phyloP scores from a whole-genome alignment of 2,888 invertebrate species.

The Apamea epomidion region DNA sequence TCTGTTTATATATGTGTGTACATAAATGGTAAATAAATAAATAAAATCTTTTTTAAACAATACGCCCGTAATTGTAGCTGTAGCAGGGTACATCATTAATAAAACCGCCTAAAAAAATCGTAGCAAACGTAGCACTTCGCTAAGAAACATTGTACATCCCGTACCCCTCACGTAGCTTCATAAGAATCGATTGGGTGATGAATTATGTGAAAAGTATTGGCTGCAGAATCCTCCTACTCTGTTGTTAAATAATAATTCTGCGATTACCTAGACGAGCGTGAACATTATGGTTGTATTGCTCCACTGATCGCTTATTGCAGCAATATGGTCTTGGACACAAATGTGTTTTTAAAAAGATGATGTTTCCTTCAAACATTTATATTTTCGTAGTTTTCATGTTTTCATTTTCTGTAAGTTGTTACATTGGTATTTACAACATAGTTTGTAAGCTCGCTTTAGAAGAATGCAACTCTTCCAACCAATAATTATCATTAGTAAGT shows the following conservation, averaged over 20 bases:
- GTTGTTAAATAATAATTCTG: slow-evolving; percentile 43
- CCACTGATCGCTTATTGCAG: slow-evolving; percentile 14
- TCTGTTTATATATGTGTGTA: too few species aligned
- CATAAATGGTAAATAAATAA: too few species aligned
- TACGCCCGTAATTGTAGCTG: background rate
- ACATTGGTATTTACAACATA: too few species aligned
- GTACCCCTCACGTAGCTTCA: background rate
- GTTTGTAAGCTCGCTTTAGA: background rate
- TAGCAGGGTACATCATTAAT: background rate
- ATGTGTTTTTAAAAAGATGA: slow-evolving; percentile 14
- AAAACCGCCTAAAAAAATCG: background rate
- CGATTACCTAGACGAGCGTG: slow-evolving; percentile 15
- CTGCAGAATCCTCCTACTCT: background rate
- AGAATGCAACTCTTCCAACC: background rate
- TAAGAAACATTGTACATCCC: background rate
- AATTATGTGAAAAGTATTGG: slow-evolving; percentile 19
- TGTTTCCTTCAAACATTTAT: background rate
- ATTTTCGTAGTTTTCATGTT: background rate
- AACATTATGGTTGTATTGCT: slow-evolving; percentile 14
- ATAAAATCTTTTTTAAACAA: background rate
- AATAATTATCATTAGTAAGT: background rate
- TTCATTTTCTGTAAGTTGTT: background rate
- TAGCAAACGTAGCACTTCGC: background rate
- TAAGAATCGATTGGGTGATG: slow-evolving; percentile 9
- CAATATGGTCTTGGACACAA: slow-evolving; percentile 20